A percentile compares a stretch with the other conserved stretches of the same genome.
Conservation (phyloP, 2,888 invertebrate species). For the Diarsia mendica region DNA sequence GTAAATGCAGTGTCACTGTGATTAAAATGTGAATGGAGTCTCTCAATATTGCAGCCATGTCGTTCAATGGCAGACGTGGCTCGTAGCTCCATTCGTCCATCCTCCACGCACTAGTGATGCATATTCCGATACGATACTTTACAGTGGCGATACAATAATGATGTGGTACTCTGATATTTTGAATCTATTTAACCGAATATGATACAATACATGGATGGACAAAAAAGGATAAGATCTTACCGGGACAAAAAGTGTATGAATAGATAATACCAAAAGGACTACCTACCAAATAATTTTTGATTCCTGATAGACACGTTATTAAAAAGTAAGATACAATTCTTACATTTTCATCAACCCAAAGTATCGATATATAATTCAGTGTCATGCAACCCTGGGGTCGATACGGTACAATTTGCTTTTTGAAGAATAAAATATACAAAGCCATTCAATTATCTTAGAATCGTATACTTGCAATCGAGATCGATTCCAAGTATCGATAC, state of each 20-base stretch:
- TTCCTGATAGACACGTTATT: neutral
- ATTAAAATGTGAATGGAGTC: conserved; percentile 56
- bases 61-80: conserved; percentile 29
- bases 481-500: neutral
- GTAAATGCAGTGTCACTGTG: conserved; percentile 41
- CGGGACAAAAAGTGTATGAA: neutral
- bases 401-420: neutral
- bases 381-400: neutral
- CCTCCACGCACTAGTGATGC: conserved; percentile 47
- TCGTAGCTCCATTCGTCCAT: conserved; percentile 41
- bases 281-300: neutral
- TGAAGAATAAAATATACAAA: neutral
- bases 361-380: neutral
- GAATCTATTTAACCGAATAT: neutral
- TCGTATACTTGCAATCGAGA: neutral
- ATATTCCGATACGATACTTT: neutral
- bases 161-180: neutral
- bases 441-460: too few relatives aligned
- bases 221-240: neutral
- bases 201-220: neutral
- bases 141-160: too few relatives aligned
- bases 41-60: conserved; percentile 47
- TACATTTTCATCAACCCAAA: neutral
- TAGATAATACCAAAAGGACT: neutral
- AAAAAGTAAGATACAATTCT: neutral